These are phyloP conservation scores for Drosophila parvula DNA, from an alignment of 1,140 invertebrate species.

Conservation along the genomic window DNA sequence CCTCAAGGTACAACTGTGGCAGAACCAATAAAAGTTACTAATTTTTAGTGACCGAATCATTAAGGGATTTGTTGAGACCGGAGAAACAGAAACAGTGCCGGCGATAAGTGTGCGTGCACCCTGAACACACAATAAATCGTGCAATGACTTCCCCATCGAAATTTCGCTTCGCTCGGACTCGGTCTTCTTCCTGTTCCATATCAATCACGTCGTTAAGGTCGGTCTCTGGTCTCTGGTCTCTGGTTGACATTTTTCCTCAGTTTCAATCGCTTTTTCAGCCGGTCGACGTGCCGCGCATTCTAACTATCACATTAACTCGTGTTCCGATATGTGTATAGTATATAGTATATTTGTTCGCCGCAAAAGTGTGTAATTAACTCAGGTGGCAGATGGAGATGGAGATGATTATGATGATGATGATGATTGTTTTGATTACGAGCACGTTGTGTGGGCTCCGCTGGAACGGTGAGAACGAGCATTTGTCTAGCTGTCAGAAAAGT, in stretches of 20 bases:
- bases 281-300: slow-evolving; percentile 61
- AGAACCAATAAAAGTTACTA: not conserved
- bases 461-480: slow-evolving; percentile 34
- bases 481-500: slow-evolving; percentile 48
- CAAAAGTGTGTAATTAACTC: slow-evolving; percentile 39
- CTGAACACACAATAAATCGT: slow-evolving; percentile 54
- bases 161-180: slow-evolving; percentile 13
- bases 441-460: slow-evolving; percentile 36
- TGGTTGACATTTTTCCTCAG: slow-evolving; percentile 62
- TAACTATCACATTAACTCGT: slow-evolving; percentile 47
- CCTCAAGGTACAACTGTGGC: not conserved
- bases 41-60: not conserved
- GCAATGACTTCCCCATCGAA: slow-evolving; percentile 58
- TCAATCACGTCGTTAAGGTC: slow-evolving; percentile 63
- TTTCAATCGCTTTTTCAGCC: slow-evolving; percentile 24
- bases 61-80: slow-evolving; percentile 8
- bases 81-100: slow-evolving; percentile 32
- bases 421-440: slow-evolving; percentile 22
- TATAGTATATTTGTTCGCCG: slow-evolving; percentile 7
- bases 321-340: slow-evolving; percentile 5
- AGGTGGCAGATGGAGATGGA: slow-evolving; percentile 23
- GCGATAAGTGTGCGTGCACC: slow-evolving; percentile 47
- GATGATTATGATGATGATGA: slow-evolving; percentile 8
- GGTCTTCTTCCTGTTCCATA: slow-evolving; percentile 68
- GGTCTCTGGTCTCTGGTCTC: slow-evolving; percentile 36